Percentiles rank a stretch among this genome's conserved stretches.
Conservation (phyloP, 2,888 invertebrate genomes). For the Chloroclystis v-ata region DNA sequence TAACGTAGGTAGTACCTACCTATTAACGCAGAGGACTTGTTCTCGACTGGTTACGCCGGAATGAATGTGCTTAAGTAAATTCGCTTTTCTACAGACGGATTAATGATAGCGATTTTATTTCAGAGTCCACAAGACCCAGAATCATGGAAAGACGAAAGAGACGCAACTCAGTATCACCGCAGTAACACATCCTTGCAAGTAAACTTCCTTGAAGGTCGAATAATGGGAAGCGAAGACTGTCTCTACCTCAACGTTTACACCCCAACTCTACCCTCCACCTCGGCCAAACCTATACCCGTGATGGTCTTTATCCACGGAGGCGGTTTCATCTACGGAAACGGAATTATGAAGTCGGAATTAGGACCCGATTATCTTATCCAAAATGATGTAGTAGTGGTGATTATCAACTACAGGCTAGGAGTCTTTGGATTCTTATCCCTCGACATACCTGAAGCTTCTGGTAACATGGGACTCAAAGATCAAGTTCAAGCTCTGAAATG, state of each 20-base stretch:
- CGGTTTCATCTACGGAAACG: conserved; percentile 50
- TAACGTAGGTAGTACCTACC: too few relatives aligned
- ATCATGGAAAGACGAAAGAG: conserved; percentile 61
- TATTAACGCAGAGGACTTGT: too few relatives aligned
- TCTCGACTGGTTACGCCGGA: too few relatives aligned
- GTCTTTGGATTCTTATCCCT: conserved; percentile 57
- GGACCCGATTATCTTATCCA: conserved; percentile 58
- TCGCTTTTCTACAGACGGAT: too few relatives aligned
- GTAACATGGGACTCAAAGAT: conserved; percentile 62
- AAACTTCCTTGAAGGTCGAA: conserved; percentile 27
- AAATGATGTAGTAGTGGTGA: conserved; percentile 52
- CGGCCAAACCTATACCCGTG: conserved; percentile 39
- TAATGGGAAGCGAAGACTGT: conserved; percentile 55
- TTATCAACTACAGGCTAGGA: conserved; percentile 61
- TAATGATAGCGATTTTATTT: conserved; percentile 25
- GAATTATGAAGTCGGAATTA: conserved; percentile 30
- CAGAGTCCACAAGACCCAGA: conserved; percentile 56
- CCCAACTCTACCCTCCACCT: conserved; percentile 37
- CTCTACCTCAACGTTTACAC: conserved; percentile 57
- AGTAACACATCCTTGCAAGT: conserved; percentile 38
- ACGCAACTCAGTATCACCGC: conserved; percentile 60
- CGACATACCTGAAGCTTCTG: conserved; percentile 48
- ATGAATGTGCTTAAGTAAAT: too few relatives aligned
- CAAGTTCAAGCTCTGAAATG: conserved; percentile 54
- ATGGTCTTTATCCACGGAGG: conserved; percentile 63